Evolutionary conservation across 2,888 invertebrate species (phyloP), one percentile per base, ranked within the genome.

Genomic region (Tetragonisca angustula): DNA sequence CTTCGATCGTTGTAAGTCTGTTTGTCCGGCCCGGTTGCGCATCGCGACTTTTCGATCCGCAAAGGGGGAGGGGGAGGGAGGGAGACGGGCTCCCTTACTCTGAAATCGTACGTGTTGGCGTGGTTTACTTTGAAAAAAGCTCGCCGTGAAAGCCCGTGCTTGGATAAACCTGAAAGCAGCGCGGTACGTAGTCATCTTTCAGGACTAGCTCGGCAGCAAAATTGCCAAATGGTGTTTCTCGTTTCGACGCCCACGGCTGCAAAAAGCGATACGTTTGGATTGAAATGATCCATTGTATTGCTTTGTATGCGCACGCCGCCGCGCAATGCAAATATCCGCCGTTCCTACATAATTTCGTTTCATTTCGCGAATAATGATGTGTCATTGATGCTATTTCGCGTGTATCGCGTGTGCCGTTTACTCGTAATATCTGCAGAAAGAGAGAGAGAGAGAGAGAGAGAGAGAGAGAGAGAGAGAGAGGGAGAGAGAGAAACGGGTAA

Each of bases 191-290:
- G 79, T 76, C 87, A 81, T 86, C 87, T 84, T 88, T 88, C 87
- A 87, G 81, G 85, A 87, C 84, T 86, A 84, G 78, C 83, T 86
- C 81, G 81, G 65, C 81, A 76, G 78, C 82, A 80, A 85, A 88
- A 88, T 88, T 85, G 85, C 79, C 79, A 82, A 87, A 84, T 84
- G 81, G 77, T 82, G 86, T 85, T 85, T 83, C 78, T 77, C 80
- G 83, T 86, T 78, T 76, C 76, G 82, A 80, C 76, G 80, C 75
- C 78, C 68, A 61, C 83, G 76, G 83, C 81, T 83, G 88, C 85
- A 85, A 88, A 88, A 85, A 88, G 80, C 88, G 87, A 88, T 88
- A 88, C 87, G 85, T 88, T 85, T 82, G 83, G 87, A 88, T 88
- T 65, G 81, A 83, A 87, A 88, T 88, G 88, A 88, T 87, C 88